Percentiles rank a stretch among this genome's conserved stretches.
phyloP scores from a whole-genome alignment of 2,888 invertebrate genomes.

The Megamerina dolium region DNA sequence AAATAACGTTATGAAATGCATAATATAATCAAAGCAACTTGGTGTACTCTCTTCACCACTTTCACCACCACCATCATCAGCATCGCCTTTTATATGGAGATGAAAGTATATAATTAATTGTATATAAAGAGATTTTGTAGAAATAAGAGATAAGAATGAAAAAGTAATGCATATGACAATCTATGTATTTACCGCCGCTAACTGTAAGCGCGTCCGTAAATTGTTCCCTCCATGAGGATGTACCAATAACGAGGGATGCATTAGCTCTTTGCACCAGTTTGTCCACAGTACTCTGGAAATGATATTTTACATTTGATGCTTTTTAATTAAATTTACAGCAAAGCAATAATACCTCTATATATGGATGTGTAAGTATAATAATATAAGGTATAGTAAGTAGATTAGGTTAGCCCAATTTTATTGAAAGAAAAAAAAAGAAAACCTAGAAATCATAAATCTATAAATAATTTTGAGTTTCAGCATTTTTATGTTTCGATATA shows the following conservation, averaged over 20 bases:
- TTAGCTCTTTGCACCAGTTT: constrained; percentile 96
- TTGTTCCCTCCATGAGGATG: constrained; percentile 99
- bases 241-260: constrained; percentile 86
- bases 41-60: constrained; percentile 61
- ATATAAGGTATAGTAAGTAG: no score
- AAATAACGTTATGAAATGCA: constrained; percentile 93
- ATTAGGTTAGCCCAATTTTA: no score
- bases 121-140: constrained; percentile 1
- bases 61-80: constrained; percentile 55
- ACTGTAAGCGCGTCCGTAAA: constrained; percentile 95
- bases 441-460: no score
- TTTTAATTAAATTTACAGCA: no score
- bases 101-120: constrained; percentile 2
- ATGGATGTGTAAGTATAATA: no score
- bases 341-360: no score
- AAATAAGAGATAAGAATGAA: no score
- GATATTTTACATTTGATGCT: no score
- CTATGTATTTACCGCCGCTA: constrained; percentile 70
- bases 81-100: constrained; percentile 19
- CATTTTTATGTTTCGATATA: no score
- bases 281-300: constrained; percentile 88
- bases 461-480: no score
- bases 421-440: no score
- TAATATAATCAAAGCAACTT: constrained; percentile 85
- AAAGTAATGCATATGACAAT: no score